phyloP scores from a whole-genome alignment of 2,888 invertebrate genomes.

The Plebejus anna region DNA sequence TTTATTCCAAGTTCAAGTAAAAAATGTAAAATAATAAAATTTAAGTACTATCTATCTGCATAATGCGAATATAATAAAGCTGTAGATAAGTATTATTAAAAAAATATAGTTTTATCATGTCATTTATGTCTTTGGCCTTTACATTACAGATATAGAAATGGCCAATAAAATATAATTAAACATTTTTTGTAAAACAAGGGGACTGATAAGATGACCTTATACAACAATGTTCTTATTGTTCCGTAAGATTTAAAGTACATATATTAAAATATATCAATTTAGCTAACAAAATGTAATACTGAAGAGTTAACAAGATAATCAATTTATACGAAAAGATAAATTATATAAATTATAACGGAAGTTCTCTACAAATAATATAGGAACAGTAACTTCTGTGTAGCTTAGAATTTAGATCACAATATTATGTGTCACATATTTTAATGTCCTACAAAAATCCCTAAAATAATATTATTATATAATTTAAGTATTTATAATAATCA shows the following conservation, averaged over 20 bases:
- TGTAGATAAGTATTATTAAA: not conserved
- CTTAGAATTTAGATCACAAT: too few species aligned
- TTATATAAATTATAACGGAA: too few species aligned
- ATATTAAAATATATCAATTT: not conserved
- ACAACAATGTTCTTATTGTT: constrained; percentile 13
- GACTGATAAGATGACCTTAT: constrained; percentile 14
- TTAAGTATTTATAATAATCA: too few species aligned
- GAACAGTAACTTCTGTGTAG: too few species aligned
- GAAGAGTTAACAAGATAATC: not conserved
- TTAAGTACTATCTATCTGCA: not conserved
- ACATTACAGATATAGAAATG: constrained; percentile 17
- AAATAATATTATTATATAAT: too few species aligned
- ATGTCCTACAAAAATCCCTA: too few species aligned
- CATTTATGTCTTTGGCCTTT: constrained; percentile 8
- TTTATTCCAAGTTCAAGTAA: too few species aligned
- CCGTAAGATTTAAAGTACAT: not conserved
- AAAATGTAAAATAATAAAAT: too few species aligned
- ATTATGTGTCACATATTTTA: too few species aligned
- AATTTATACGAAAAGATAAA: not conserved
- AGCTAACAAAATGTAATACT: not conserved
- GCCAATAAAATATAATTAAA: constrained; percentile 20
- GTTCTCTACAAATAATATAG: too few species aligned
- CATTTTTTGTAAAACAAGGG: not conserved
- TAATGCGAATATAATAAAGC: constrained; percentile 1
- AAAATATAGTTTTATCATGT: not conserved